Evolutionary conservation across 2,113 vertebrate genomes (phyloP), one percentile per base, ranked within the genome.

Genomic region (Alexandromys fortis): DNA sequence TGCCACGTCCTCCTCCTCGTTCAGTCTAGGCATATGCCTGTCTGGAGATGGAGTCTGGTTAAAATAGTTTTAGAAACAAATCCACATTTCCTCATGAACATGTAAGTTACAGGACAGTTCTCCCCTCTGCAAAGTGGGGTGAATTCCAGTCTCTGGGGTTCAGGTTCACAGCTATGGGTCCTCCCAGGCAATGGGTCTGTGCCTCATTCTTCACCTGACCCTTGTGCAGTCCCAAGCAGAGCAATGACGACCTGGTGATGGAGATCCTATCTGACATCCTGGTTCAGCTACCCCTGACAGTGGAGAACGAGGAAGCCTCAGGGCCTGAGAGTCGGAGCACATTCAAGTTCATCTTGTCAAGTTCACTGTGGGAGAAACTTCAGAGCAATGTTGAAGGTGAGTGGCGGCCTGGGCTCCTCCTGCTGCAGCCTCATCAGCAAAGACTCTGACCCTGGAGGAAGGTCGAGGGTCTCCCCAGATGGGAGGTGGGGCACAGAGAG

Each of bases 331-430:
- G 1, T 0, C 88, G 61, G 49, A 42, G 7, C 67, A 97, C 97
- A 0, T 35, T 98, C 8, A 91, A 38, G 67, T 5, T 9, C 45
- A 67, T 98, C 45, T 52, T 98, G 75, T 82, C 96, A 3, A 90
- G 95, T 35, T 45, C 97, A 28, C 42, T 95, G 0, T 98, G 98
- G 98, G 93, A 95, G 79, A 63, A 26, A 12, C 91, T 98, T 49
- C 33, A 35, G 3, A 90, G 83, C 55, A 52, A 14, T 1, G 1
- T 61, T 47, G 42, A 95, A 96, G 98, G 98, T 98, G 16, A 95
- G 97, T 38, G 3, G 9, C 12, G 35, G 35, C 11, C 86, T 7
- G 24, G n/a, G 86, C n/a, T 42, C 2, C n/a, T n/a, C 35, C 30
- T 14, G 5, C 3, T 2, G 28, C 28, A 21, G 1, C 38, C 49